Evolutionary conservation across 2,797 vertebrate species (phyloP), one percentile per base, ranked within the genome.

Genomic region (Hylomyscus alleni): DNA sequence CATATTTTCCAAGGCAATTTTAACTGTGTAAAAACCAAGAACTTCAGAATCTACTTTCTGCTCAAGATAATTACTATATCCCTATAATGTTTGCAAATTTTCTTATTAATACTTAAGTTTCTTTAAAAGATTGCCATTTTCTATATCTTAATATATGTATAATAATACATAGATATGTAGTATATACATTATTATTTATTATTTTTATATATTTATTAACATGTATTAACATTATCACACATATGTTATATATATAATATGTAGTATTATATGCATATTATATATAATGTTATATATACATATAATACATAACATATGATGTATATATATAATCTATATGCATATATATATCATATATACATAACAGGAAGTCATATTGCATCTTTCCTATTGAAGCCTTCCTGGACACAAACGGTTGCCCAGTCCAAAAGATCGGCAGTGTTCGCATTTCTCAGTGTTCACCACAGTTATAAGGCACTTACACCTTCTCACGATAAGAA

Each of bases 361-460:
- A 34, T 67, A 17, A 67, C 58, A n/a, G 3, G 44, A 75, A 94
- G 44, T 56, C 37, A 76, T 95, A 12, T 37, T 0, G 1, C 90
- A 95, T 96, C 20, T 54, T 95, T 24, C 20, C 89, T 10, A 44
- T 73, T 81, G 50, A 92, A 92, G 24, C 3, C 44, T 83, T 60
- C 94, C 37, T 91, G 58, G 31, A 76, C 13, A 62, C 22, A 95
- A 47, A 44, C 78, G 14, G 47, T 2, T 15, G 84, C 37, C 2
- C 47, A 44, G 50, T 89, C 58, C 54, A 87, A 65, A 90, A 20
- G 10, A 1, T 24, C 87, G 26, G 56, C 90, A 67, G 34, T 81
- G 15, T 44, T 92, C 83, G 4, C 26, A 31, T 91, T 91, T 85
- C n/a, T 89, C 94, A 31, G 54, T 94, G 88, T 24, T 77, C n/a